Evolutionary conservation across 2,888 invertebrate genomes (phyloP).

Genomic region (Danaus chrysippus): DNA sequence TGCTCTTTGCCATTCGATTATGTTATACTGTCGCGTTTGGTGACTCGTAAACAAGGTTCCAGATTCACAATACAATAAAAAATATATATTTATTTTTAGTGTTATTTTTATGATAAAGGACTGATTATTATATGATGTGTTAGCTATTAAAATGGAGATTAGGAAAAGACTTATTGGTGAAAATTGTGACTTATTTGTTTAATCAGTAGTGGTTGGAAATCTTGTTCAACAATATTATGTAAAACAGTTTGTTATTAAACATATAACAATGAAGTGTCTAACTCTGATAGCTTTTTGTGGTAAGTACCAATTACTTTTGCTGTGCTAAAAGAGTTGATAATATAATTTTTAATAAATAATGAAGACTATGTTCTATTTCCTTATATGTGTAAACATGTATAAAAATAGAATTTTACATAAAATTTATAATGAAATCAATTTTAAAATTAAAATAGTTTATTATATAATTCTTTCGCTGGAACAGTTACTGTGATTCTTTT

Average conservation of each 20-base stretch:
- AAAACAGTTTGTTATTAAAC: conserved; percentile 34
- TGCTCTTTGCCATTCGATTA: conserved; percentile 45
- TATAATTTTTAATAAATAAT: no score
- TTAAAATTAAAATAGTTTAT: no score
- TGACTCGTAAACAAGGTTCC: conserved; percentile 51
- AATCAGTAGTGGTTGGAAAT: conserved; percentile 36
- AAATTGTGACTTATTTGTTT: conserved; percentile 25
- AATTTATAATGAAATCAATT: no score
- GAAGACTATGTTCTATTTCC: no score
- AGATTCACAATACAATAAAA: conserved; percentile 18
- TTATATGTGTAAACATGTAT: no score
- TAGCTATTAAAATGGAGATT: conserved; percentile 23
- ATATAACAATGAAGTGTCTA: conserved; percentile 60
- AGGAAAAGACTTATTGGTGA: conserved; percentile 24
- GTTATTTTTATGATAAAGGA: background rate
- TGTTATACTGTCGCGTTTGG: conserved; percentile 56
- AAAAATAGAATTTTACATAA: no score
- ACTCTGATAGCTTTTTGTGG: conserved; percentile 63
- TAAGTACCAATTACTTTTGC: conserved; percentile 44
- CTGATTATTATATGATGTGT: conserved; percentile 11
- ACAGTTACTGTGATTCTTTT: no score
- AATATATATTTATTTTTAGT: background rate
- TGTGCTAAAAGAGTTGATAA: no score
- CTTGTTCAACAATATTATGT: conserved; percentile 40
- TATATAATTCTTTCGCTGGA: no score